A percentile compares a stretch with the other conserved stretches of the same genome.
phyloP scores from a whole-genome alignment of 2,888 invertebrate genomes.

The Drosophila mettleri region DNA sequence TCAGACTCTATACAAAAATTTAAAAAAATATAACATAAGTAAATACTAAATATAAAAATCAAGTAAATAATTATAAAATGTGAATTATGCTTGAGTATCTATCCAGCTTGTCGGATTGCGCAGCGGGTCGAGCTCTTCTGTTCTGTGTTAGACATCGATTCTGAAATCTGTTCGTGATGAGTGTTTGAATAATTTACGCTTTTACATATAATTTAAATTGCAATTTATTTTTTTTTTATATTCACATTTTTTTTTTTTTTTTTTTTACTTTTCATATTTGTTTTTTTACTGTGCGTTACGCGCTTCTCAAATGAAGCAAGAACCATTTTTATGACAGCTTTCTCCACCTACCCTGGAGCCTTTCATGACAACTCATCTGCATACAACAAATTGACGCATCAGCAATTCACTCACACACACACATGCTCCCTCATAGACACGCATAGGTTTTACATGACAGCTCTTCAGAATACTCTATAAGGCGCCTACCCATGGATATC shows the following conservation, averaged over 20 bases:
- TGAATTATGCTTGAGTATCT: conserved; percentile 3
- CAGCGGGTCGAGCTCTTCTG: not conserved
- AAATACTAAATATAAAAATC: too few species aligned
- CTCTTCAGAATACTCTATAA: conserved; percentile 26
- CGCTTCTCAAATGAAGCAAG: conserved; percentile 42
- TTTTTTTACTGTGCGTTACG: conserved; percentile 21
- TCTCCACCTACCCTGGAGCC: conserved; percentile 19
- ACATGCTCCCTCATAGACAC: conserved; percentile 17
- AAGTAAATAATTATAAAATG: not conserved
- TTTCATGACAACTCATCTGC: conserved; percentile 47
- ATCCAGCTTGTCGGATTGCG: not conserved
- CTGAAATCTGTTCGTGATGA: conserved; percentile 28
- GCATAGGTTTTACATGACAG: conserved; percentile 13
- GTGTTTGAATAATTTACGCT: conserved; percentile 49
- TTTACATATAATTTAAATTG: conserved; percentile 49
- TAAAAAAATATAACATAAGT: not conserved
- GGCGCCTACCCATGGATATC: not conserved
- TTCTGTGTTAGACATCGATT: conserved; percentile 8
- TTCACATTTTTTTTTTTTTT: conserved; percentile 3
- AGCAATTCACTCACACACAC: conserved; percentile 26
- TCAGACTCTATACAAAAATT: not conserved
- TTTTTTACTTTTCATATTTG: conserved; percentile 11
- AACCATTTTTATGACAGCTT: conserved; percentile 54
- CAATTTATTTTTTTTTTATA: conserved; percentile 38
- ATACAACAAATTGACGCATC: conserved; percentile 56